Evolutionary conservation across 2,113 vertebrate genomes (phyloP), one percentile per base, ranked within the genome.

Genomic region (Sinocyclocheilus maitianheensis): DNA sequence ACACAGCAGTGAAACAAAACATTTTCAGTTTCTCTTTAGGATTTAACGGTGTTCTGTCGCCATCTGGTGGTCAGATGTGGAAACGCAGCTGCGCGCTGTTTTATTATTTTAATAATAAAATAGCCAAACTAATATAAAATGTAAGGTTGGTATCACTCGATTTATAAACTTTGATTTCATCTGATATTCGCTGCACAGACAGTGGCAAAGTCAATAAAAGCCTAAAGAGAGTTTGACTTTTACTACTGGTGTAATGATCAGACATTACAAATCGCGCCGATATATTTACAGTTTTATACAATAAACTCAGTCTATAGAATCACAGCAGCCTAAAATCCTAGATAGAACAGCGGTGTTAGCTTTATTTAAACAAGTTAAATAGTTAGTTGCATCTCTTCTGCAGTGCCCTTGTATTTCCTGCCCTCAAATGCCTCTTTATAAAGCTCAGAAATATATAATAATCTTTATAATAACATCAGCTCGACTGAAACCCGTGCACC

Each of bases 351-450:
- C 9, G 9, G 9, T 48, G 11, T 9, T n/a, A 22, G 13, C 2
- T 26, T 76, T 8, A 76, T 48, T 24, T 43, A 51, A 51, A 76
- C 4, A 75, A n/a, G 22, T 22, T 12, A 43, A 74, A 65, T 16
- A 65, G 3, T 67, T 51, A 3, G 0, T 22, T 20, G 53, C 9
- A 24, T 13, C 14, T 63, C 20, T 63, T 46, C 11, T 34, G 11
- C 26, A 0, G 43, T 83, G 81, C 37, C 81, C 81, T 83, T 83
- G 81, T 82, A 34, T 63, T 63, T 40, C 58, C 20, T 80, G 58
- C 30, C 80, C 40, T 53, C 43, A 69, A 8, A 81, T 26, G 76
- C 51, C 22, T 63, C 7, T 67, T 67, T 48, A 34, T 34, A 65
- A 65, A 18, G 22, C 58, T 67, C 13, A 26, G 12, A 46, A 81